phyloP scores from a whole-genome alignment of 2,888 invertebrate genomes.

The Sthenelais limicola region DNA sequence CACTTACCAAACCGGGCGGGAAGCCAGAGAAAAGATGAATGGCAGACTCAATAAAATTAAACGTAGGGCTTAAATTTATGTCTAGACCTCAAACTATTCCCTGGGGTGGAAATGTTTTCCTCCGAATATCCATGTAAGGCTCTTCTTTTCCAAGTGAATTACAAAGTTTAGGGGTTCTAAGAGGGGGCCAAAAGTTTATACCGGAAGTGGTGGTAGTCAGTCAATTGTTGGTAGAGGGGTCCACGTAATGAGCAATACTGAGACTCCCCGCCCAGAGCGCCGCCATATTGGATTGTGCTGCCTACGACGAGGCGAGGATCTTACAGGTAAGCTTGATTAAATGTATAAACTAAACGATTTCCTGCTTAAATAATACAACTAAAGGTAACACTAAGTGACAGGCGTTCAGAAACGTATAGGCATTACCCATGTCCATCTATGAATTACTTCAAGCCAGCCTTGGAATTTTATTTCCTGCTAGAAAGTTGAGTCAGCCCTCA shows the following conservation, averaged over 20 bases:
- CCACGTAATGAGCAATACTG: slow-evolving; percentile 16
- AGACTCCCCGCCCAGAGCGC: slow-evolving; percentile 15
- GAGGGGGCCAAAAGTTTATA: too few species aligned
- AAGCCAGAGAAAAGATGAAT: not conserved
- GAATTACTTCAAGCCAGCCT: not conserved
- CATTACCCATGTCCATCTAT: slow-evolving; percentile 1
- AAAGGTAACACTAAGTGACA: not conserved
- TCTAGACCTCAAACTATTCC: not conserved
- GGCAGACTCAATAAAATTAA: not conserved
- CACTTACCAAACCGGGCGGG: not conserved
- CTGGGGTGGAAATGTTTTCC: not conserved
- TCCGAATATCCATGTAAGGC: not conserved
- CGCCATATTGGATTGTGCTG: slow-evolving; percentile 36
- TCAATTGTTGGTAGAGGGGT: slow-evolving; percentile 34
- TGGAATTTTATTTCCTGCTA: too few species aligned
- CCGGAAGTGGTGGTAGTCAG: slow-evolving; percentile 38
- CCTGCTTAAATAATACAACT: too few species aligned
- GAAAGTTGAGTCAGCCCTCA: not conserved
- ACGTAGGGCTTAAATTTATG: not conserved
- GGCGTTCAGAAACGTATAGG: not conserved
- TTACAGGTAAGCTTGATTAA: slow-evolving; percentile 10
- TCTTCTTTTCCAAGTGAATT: too few species aligned
- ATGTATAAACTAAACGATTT: slow-evolving; percentile 6
- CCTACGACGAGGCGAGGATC: not conserved
- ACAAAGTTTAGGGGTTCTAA: too few species aligned